phyloP scores from a whole-genome alignment of 2,797 vertebrate genomes.

The Erethizon dorsatum region DNA sequence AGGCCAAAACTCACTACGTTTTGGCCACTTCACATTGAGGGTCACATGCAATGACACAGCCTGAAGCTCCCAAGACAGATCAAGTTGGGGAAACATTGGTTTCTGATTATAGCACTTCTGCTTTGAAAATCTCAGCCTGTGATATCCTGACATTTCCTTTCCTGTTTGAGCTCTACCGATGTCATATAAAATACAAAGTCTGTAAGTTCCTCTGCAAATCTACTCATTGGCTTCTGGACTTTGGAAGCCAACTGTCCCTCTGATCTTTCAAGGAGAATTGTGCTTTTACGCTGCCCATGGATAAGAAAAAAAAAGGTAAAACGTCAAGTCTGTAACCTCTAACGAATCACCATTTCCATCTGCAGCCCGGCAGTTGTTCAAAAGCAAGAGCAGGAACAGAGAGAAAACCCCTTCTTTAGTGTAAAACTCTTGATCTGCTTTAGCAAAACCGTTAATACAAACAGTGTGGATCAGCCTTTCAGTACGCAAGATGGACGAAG shows the following conservation, averaged over 20 bases:
- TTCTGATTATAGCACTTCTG: slow-evolving; percentile 11
- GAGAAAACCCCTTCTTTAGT: slow-evolving; percentile 54
- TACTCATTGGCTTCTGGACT: slow-evolving; percentile 72
- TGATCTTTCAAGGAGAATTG: slow-evolving; percentile 72
- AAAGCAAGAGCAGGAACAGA: slow-evolving; percentile 51
- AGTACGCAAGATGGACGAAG: slow-evolving; percentile 87
- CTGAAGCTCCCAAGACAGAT: slow-evolving; percentile 17
- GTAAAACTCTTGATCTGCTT: slow-evolving; percentile 79
- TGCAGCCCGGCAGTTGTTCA: slow-evolving; percentile 60
- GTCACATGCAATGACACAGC: slow-evolving; percentile 67
- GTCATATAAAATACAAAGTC: slow-evolving; percentile 74
- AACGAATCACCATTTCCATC: slow-evolving; percentile 13
- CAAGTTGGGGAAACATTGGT: not conserved
- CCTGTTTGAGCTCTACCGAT: not conserved
- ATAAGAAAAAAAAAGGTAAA: slow-evolving; percentile 20
- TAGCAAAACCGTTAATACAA: slow-evolving; percentile 78
- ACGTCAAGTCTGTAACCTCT: slow-evolving; percentile 42
- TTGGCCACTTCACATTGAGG: slow-evolving; percentile 53
- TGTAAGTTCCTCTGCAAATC: slow-evolving; percentile 77
- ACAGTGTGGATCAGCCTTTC: slow-evolving; percentile 78
- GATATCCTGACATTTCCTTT: slow-evolving; percentile 60
- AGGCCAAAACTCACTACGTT: slow-evolving; percentile 49
- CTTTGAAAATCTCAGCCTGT: not conserved
- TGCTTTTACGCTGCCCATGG: slow-evolving; percentile 17
- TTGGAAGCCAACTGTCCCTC: slow-evolving; percentile 52